These are phyloP conservation scores for Trachelus iudaicus DNA, from an alignment of 2,888 invertebrate species.

Conservation along the genomic window DNA sequence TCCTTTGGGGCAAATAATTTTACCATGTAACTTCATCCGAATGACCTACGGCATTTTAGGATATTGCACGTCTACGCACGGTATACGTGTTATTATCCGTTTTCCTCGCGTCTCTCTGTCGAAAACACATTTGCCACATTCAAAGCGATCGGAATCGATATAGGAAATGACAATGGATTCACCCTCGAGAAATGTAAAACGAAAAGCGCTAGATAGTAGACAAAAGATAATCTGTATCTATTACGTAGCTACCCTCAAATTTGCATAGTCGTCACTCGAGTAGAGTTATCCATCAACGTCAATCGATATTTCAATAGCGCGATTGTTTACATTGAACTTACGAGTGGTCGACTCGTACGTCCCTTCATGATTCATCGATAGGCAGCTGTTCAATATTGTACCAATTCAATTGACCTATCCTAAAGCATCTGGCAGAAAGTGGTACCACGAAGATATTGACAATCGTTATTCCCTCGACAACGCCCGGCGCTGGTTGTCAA, in stretches of 20 bases:
- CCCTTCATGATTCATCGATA: slow-evolving; percentile 14
- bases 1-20: background rate
- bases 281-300: background rate
- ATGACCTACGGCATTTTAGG: background rate
- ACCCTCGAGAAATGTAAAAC: background rate
- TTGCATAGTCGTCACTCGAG: background rate
- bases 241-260: background rate
- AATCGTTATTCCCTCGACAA: slow-evolving; percentile 8
- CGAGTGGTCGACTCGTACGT: slow-evolving; percentile 33
- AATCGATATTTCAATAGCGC: slow-evolving; percentile 38
- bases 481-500: background rate
- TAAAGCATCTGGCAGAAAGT: background rate
- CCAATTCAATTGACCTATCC: background rate
- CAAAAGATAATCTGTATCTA: background rate
- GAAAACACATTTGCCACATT: background rate
- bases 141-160: background rate
- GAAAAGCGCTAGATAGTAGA: background rate
- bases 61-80: background rate
- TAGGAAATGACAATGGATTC: background rate
- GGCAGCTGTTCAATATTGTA: slow-evolving; percentile 28
- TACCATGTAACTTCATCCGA: background rate
- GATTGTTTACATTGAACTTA: slow-evolving; percentile 39
- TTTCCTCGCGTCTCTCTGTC: background rate
- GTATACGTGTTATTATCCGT: background rate
- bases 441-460: background rate